Percentiles rank a stretch among this genome's conserved stretches.
phyloP scores from a whole-genome alignment of 2,113 vertebrate species.

The Zosterops pallidus region DNA sequence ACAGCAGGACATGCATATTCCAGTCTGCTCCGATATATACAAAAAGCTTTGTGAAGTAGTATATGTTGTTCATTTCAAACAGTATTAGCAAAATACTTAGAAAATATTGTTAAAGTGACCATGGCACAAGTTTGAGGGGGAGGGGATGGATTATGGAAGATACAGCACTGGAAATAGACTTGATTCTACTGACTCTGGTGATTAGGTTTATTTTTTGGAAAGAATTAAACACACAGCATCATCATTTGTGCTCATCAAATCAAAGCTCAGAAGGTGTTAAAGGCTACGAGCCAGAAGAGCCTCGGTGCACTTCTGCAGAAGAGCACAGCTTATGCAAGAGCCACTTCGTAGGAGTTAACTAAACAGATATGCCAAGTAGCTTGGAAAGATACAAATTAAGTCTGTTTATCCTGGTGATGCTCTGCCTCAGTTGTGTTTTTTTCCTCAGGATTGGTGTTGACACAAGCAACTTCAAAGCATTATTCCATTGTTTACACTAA shows the following conservation, averaged over 20 bases:
- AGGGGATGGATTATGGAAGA: not conserved
- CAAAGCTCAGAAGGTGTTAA: not conserved
- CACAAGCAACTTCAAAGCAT: slow-evolving; percentile 65
- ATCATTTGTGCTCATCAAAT: not conserved
- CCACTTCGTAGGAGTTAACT: not conserved
- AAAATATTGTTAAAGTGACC: not conserved
- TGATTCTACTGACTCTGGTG: not conserved
- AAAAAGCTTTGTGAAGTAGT: not conserved
- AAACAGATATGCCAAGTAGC: not conserved
- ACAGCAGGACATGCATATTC: not conserved
- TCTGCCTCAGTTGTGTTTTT: slow-evolving; percentile 1
- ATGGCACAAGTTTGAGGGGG: not conserved
- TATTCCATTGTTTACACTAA: slow-evolving; percentile 31
- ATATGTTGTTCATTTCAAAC: not conserved
- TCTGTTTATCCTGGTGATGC: not conserved
- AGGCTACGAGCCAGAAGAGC: not conserved
- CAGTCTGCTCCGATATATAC: not conserved
- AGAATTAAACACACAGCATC: not conserved
- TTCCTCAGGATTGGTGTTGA: not conserved
- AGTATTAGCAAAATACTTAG: not conserved
- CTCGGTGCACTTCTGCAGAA: not conserved
- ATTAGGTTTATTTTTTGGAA: not conserved
- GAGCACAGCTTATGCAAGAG: not conserved
- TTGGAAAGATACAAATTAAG: slow-evolving; percentile 30
- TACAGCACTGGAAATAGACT: not conserved